Base-by-base conservation (phyloP, 2,797 vertebrate genomes). In the Chromobotia macracanthus region DNA sequence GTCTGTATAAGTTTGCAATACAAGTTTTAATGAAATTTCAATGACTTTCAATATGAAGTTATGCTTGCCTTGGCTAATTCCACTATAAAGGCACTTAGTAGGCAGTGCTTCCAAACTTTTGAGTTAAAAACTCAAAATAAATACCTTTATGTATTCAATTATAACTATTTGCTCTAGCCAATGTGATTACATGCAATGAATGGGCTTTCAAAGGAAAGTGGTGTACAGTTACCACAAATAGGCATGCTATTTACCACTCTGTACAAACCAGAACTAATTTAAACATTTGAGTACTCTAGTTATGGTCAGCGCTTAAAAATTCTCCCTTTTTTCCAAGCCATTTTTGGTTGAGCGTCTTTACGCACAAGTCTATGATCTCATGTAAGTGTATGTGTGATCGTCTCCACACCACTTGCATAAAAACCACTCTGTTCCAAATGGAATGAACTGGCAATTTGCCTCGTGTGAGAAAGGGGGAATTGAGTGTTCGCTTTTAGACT, bases 101-200 rank as follows among this genome's bases (percentile, higher is more conserved):
- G 55, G 55, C 55, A 31, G 23, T 61, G 58, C 6, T 61, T 31
- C 23, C 25, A 61, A 61, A 61, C 7, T n/a, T 25, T 18, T 35
- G 60, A 63, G 60, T 60, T 58, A 60, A 21, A 18, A 23, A 38
- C 70, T 51, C 44, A 63, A 80, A 77, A 50, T 67, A 73, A 73
- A 58, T 48, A 13, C 82, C 85, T 88, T 86, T 82, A 75, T 87
- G 84, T 86, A 82, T 80, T 88, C 88, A 88, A 89, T 90, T 90
- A 88, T 76, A 2, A 72, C 86, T 89, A 90, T 91, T 92, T 88
- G 89, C 89, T 89, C 86, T 86, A 86, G 78, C 83, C 90, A 89
- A 87, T 88, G 90, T 89, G 90, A 88, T 90, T 91, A 92, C 85
- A 81, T 84, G 83, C 89, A 89, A 90, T 90, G 89, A 89, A 91